A percentile compares a stretch with the other conserved stretches of the same genome.
These are phyloP conservation scores for Microctonus hyperodae DNA, from an alignment of 2,888 invertebrate genomes.

Conservation along the genomic window DNA sequence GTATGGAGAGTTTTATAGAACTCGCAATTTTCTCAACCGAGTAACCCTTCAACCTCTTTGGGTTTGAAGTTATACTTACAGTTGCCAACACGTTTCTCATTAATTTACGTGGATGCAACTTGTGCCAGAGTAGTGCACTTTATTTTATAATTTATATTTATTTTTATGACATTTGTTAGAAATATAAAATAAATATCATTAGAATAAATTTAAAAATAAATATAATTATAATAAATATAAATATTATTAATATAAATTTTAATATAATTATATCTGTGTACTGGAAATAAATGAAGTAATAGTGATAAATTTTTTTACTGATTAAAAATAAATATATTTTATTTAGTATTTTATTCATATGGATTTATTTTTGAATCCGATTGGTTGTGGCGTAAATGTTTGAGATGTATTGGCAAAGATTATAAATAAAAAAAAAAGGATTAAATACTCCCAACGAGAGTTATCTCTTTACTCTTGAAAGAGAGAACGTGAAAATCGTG, in stretches of 20 bases:
- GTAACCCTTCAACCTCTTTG: constrained; percentile 27
- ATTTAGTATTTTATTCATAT: background rate
- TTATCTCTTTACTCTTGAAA: background rate
- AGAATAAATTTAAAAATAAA: no score
- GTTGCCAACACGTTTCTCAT: constrained; percentile 7
- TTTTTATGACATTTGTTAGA: background rate
- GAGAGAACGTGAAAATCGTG: constrained; percentile 20
- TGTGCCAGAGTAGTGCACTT: constrained; percentile 1
- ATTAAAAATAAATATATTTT: background rate
- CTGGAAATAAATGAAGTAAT: background rate
- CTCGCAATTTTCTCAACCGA: constrained; percentile 26
- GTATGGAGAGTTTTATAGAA: background rate
- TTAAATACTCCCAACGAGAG: background rate
- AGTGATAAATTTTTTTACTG: background rate
- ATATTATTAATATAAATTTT: no score
- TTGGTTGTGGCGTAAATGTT: background rate
- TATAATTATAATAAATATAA: no score
- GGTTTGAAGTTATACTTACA: constrained; percentile 18
- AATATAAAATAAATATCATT: no score
- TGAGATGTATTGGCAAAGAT: background rate
- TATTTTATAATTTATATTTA: constrained; percentile 2
- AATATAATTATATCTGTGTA: background rate
- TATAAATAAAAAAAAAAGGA: background rate
- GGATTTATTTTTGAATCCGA: background rate
- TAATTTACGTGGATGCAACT: constrained; percentile 23